Evolutionary conservation across 2,797 vertebrate species (phyloP), one percentile per base, ranked within the genome.

Genomic region (Micrastur ruficollis): DNA sequence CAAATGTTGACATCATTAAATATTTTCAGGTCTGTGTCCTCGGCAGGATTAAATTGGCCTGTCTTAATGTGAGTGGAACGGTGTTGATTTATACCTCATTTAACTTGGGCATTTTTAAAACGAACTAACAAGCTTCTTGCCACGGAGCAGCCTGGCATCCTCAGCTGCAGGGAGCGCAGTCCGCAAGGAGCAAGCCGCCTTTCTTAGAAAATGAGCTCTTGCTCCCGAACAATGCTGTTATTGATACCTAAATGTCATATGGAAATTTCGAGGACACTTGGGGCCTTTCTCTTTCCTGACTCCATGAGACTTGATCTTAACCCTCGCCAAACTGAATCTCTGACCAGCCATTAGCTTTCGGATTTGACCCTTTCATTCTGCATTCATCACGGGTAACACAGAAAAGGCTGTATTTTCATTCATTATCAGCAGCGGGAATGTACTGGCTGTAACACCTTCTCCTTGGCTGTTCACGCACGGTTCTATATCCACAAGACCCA

Each of bases 171-270:
- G 47, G 56, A 95, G 76, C 1, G 1, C 66, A 61, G 59, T 19
- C 93, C 9, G 8, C 81, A 44, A 93, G 72, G 93, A 97, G 95
- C 42, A 20, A 63, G 80, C 61, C 56, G 94, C 93, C 93, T 97
- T 93, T 97, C 93, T 92, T 71, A 84, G 81, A 95, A 96, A 94
- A 97, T 10, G 91, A 97, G 89, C 96, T 74, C 90, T 81, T 55
- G 11, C 89, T 89, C 40, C 58, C 0, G 14, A 97, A 98, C 98
- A 98, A 98, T 98, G 92, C 87, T 0, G 3, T 97, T 90, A 97
- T 98, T 98, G 98, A 98, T 96, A 67, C 89, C 63, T 70, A 98
- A 98, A 98, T 98, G 98, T 98, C 97, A 90, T 81, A 96, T 97
- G 95, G 96, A 97, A 97, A 98, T 98, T 97, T 81, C 66, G 95